Evolutionary conservation across 2,113 vertebrate species (phyloP), one percentile per base, ranked within the genome.

Genomic region (Oryzias celebensis): DNA sequence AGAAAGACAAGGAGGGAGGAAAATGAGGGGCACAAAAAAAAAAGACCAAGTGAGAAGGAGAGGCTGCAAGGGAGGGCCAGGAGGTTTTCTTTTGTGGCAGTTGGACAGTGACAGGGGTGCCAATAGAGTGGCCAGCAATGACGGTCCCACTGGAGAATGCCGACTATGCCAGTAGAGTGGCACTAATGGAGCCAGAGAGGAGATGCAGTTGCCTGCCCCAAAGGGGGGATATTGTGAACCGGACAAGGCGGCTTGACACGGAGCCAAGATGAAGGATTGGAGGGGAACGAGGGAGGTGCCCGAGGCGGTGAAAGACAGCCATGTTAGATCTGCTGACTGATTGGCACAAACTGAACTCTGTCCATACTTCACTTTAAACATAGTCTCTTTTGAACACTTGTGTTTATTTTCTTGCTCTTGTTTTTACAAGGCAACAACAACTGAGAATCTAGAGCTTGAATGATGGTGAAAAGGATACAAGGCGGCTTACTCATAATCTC

Each of bases 321-420:
- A 90, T 87, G 86, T 90, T 87, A 88, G 81, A 85, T 88, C 86
- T 90, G 78, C 79, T 90, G 88, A 85, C 85, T 88, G 86, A 86
- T 71, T 88, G 86, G 87, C 85, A 86, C 74, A 43, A 70, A 76
- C 54, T 66, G 55, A 82, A 86, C 72, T 68, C 66, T 74, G 66
- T 75, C 65, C 77, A 57, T 36, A 36, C 36, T 36, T 36, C 36
- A 36, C 36, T 36, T 12, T 36, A 12, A 12, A 36, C 36, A 36
- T 36, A 36, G 36, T 36, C 31, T 36, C 31, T 8, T 36, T 36
- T 36, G 31, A 36, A 36, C 31, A 36, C 36, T 52, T 50, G 47
- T 61, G 14, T 15, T 55, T 31, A 20, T 4, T 53, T 16, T 31
- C n/a, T 23, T 28, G 48, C 12, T 23, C n/a, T 45, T 18, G 57